phyloP scores from a whole-genome alignment of 1,140 invertebrate genomes.

The Philotrypesis tridentata region DNA sequence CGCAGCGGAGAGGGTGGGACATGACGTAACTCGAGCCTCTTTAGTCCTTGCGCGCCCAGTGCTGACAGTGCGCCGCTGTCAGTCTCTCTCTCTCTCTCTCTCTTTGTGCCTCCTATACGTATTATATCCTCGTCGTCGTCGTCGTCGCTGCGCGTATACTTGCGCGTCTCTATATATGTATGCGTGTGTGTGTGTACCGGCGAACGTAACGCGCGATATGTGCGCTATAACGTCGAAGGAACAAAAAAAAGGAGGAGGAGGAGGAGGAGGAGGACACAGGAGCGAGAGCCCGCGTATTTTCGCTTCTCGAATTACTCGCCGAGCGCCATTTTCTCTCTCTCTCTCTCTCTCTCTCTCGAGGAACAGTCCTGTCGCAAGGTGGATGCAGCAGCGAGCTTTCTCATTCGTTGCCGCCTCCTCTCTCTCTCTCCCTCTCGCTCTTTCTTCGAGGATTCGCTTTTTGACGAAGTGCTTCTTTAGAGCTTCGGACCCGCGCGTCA shows the following conservation, averaged over 20 bases:
- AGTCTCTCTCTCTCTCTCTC: conserved; percentile 63
- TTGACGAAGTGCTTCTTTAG: conserved; percentile 73
- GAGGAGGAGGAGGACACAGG: background rate
- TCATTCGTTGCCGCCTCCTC: conserved; percentile 64
- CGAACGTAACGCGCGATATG: too few relatives aligned
- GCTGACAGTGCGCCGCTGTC: conserved; percentile 55
- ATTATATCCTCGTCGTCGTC: too few relatives aligned
- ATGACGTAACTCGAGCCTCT: conserved; percentile 70
- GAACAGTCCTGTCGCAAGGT: conserved; percentile 2
- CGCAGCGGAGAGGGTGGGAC: conserved; percentile 55
- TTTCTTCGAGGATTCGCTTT: conserved; percentile 65
- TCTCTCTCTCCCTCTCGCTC: too few relatives aligned
- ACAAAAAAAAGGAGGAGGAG: background rate
- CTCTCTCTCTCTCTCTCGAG: too few relatives aligned
- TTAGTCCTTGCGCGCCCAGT: too few relatives aligned
- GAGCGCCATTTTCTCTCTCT: conserved; percentile 39
- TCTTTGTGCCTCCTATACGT: too few relatives aligned
- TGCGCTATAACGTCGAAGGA: background rate
- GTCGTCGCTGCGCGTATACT: too few relatives aligned
- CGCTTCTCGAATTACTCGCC: conserved; percentile 55
- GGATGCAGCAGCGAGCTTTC: conserved; percentile 46
- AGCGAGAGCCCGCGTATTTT: conserved; percentile 50
- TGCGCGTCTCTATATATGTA: too few relatives aligned
- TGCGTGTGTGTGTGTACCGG: too few relatives aligned
- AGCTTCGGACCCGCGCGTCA: conserved; percentile 66